Base-by-base conservation (phyloP, 2,888 invertebrate genomes). In the Atrina japonica region DNA sequence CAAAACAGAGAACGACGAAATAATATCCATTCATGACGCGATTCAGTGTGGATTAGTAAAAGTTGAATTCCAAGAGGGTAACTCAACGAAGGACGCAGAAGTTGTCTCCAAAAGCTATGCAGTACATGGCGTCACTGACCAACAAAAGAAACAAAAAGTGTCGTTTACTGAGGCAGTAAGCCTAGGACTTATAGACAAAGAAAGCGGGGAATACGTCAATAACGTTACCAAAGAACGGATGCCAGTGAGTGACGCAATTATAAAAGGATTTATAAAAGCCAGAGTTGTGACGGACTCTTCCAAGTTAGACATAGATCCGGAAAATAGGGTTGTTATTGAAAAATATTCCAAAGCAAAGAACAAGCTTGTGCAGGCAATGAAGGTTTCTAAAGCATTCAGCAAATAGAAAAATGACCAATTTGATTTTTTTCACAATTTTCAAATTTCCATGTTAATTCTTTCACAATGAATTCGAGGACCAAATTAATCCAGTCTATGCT, bases 191-290 rank as follows among this genome's bases (percentile, higher is more conserved):
- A 70, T 90, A 18, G 82, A 87, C 65, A 76, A 76, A 52, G 81
- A 86, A 16, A 81, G 83, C 3, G 89, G 90, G 0, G 81, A 85
- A 16, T 90, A 84, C 74, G 70, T 84, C n/a, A 85, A 90, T 80
- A 89, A 86, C 43, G 70, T 82, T 14, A 88, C 87, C 2, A 73
- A 78, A 1, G 85, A 88, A 47, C 76, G 73, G 27, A 73, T 89
- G 60, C 83, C 83, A 29, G 84, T 89, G 0, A 87, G 85, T 2
- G 88, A 89, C 25, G 90, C 90, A 41, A 89, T 90, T 52, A 88
- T 88, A 85, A 81, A 83, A 43, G 90, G 90, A 11, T 88, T 88
- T 74, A 86, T 90, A 49, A 90, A 90, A 73, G 90, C 89, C 1
- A 76, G 88, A 59, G 66, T 83, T 5, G 77, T 89, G 0, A 82